Percentiles rank a stretch among this genome's conserved stretches.
phyloP scores from a whole-genome alignment of 2,797 vertebrate genomes.

The Enteromius trimaculatus region DNA sequence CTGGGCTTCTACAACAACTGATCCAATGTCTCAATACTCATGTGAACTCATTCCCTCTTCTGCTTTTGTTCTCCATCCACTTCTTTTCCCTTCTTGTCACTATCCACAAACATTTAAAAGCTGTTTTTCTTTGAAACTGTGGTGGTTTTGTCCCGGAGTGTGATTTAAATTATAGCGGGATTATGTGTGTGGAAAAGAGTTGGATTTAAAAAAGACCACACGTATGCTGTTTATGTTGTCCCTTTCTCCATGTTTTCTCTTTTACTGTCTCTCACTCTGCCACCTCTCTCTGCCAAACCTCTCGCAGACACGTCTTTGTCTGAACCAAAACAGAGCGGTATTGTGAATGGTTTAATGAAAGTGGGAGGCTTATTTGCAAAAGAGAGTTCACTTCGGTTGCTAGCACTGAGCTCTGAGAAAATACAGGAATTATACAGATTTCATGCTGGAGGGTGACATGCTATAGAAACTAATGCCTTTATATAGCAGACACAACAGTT shows the following conservation, averaged over 20 bases:
- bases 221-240: slow-evolving; percentile 12
- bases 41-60: slow-evolving; percentile 46
- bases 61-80: slow-evolving; percentile 39
- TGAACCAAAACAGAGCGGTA: slow-evolving; percentile 9
- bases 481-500: background rate
- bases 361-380: slow-evolving; percentile 35
- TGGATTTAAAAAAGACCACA: slow-evolving; percentile 23
- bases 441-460: background rate
- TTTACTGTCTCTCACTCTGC: slow-evolving; percentile 29
- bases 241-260: slow-evolving; percentile 27
- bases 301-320: slow-evolving; percentile 24
- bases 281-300: slow-evolving; percentile 28
- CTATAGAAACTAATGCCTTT: background rate
- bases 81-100: slow-evolving; percentile 31
- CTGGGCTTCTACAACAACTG: slow-evolving; percentile 49
- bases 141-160: slow-evolving; percentile 17
- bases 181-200: slow-evolving; percentile 8
- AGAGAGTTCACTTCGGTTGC: background rate
- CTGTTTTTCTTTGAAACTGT: slow-evolving; percentile 28
- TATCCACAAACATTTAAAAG: slow-evolving; percentile 48
- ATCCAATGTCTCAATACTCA: slow-evolving; percentile 63
- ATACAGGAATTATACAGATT: slow-evolving; percentile 18
- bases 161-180: slow-evolving; percentile 42
- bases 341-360: slow-evolving; percentile 48
- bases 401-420: slow-evolving; percentile 2